Evolutionary conservation across 2,888 invertebrate genomes (phyloP), one percentile per base, ranked within the genome.

Genomic region (Chrysina gloriosa): DNA sequence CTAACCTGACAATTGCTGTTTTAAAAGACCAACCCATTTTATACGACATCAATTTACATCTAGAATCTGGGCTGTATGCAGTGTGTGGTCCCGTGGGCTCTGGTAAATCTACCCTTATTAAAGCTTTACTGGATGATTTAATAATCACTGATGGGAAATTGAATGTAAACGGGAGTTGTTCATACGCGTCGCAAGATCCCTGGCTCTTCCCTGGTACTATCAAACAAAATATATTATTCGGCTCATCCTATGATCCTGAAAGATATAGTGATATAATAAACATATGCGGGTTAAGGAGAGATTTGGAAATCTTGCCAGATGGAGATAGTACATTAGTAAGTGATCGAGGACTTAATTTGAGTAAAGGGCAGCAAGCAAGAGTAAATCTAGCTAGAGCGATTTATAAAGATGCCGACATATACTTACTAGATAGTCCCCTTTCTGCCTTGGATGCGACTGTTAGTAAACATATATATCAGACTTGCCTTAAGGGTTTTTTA

Each of bases 331-430:
- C 92, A 0, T 79, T 91, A 61, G 91, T 94, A 0, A 94, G 93
- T 3, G 94, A 94, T 76, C 86, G 91, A 34, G 94, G 94, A 9
- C 87, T 90, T 0, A 89, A 90, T 16, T 82, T 95, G 7, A 92
- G 92, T 21, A 93, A 93, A 9, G 93, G 93, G n/a, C 94, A 94
- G 81, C 88, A 89, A 78, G 92, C 93, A 0, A 85, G 94, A 70
- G 88, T 95, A 31, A 92, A 91, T 80, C 84, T 94, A 54, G 92
- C 92, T 0, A 85, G 92, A 75, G 89, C 91, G 0, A 84, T 93
- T 56, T 93, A 92, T 76, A 87, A 87, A 73, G 86, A 90, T 72
- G 90, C 91, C 0, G 92, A 93, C 73, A 85, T 93, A 27, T 93
- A 92, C 76, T 82, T 93, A 36, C 80, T 93, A 47, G 93, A 94